Evolutionary conservation across 2,797 vertebrate species (phyloP).

Genomic region (Pantherophis vulpinus): DNA sequence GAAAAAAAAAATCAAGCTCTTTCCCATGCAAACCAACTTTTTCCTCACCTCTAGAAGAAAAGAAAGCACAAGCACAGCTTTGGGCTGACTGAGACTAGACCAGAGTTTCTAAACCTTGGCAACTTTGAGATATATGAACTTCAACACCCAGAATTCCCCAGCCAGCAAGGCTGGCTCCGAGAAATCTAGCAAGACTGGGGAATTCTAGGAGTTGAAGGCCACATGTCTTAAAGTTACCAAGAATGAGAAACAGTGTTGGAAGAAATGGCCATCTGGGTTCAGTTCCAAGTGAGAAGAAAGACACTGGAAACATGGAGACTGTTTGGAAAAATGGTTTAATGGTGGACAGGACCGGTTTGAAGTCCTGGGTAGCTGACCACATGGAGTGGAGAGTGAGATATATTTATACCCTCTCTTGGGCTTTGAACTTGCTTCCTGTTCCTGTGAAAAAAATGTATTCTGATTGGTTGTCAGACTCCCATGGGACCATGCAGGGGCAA

Average conservation of each 20-base stretch:
- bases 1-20: neutral
- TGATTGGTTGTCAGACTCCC: no score
- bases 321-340: no score
- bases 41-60: neutral
- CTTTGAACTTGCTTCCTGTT: no score
- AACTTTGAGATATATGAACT: neutral
- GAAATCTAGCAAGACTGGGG: neutral
- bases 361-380: no score
- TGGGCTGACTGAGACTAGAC: neutral
- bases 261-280: no score
- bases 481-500: no score
- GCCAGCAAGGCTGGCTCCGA: neutral
- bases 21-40: neutral
- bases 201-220: neutral
- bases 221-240: neutral
- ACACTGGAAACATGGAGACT: no score
- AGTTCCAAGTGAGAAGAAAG: no score
- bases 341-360: no score
- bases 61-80: neutral
- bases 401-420: no score
- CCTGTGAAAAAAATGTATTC: no score
- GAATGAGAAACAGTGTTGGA: neutral
- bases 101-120: neutral
- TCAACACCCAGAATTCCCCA: neutral
- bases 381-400: no score